phyloP scores from a whole-genome alignment of 2,888 invertebrate genomes.

The Ischnus inquisitorius region DNA sequence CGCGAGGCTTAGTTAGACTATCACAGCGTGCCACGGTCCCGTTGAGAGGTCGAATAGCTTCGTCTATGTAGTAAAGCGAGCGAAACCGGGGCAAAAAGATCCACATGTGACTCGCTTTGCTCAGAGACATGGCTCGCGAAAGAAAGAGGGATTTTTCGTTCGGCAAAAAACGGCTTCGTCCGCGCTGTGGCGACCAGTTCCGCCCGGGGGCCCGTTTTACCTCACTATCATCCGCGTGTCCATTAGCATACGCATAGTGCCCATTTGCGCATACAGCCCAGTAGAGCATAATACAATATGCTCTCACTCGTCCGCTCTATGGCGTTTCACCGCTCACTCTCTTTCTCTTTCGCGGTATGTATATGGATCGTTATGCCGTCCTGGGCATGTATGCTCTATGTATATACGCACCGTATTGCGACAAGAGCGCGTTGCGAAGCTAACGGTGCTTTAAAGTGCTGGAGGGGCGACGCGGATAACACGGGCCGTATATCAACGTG shows the following conservation, averaged over 20 bases:
- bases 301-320: neutral
- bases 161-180: no score
- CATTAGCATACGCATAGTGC: conserved; percentile 23
- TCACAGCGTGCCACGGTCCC: conserved; percentile 1
- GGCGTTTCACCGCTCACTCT: conserved; percentile 31
- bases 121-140: neutral
- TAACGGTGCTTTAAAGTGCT: conserved; percentile 65
- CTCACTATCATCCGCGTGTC: neutral
- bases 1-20: conserved; percentile 6
- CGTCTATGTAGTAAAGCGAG: neutral
- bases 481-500: conserved; percentile 43
- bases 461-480: conserved; percentile 43
- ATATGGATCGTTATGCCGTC: neutral
- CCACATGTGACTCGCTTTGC: neutral
- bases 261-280: conserved; percentile 37
- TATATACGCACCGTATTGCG: neutral
- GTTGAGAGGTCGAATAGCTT: conserved; percentile 2
- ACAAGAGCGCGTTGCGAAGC: conserved; percentile 28
- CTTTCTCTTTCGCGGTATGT: conserved; percentile 19
- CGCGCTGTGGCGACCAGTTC: neutral
- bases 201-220: neutral
- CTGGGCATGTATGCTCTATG: neutral
- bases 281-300: conserved; percentile 24
- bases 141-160: no score
- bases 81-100: neutral